A percentile compares a stretch with the other conserved stretches of the same genome.
Conservation (phyloP, 2,113 vertebrate species). For the Leuciscus idus region DNA sequence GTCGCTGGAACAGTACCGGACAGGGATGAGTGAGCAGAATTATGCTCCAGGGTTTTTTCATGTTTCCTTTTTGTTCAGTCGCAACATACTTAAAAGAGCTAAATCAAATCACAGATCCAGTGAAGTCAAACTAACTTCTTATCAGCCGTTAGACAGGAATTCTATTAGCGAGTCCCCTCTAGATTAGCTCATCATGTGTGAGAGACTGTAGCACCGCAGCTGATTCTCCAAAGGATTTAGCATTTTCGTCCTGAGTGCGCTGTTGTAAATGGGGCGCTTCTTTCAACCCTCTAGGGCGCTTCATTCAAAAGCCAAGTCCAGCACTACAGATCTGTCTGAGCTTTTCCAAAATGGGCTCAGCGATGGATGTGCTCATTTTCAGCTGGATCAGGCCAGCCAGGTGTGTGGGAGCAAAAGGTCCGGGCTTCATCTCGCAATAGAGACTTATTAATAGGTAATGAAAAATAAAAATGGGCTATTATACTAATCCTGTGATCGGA, state of each 20-base stretch:
- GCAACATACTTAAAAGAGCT: constrained; percentile 16
- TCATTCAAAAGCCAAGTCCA: constrained; percentile 12
- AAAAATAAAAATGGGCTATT: constrained; percentile 46
- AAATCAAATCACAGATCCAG: constrained; percentile 25
- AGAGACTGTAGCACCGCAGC: neutral
- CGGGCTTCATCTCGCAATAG: constrained; percentile 1
- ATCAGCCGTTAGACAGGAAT: constrained; percentile 8
- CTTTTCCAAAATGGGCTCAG: neutral
- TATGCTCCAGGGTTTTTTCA: constrained; percentile 6
- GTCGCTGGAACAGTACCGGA: constrained; percentile 6
- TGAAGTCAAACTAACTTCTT: constrained; percentile 21
- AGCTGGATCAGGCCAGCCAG: constrained; percentile 29
- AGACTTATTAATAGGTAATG: constrained; percentile 45
- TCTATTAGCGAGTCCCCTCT: constrained; percentile 1
- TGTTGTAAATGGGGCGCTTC: constrained; percentile 2
- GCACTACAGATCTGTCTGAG: neutral
- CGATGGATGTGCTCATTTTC: constrained; percentile 23
- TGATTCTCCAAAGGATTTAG: neutral
- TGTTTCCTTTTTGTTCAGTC: constrained; percentile 21
- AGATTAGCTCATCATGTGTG: constrained; percentile 12
- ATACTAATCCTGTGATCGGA: neutral
- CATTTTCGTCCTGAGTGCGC: neutral
- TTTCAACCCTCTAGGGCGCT: neutral
- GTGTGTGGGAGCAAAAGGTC: constrained; percentile 37
- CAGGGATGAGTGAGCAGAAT: constrained; percentile 20